Percentiles rank a stretch among this genome's conserved stretches.
Evolutionary conservation across 2,113 vertebrate genomes (phyloP).

Genomic region (Psophia crepitans): DNA sequence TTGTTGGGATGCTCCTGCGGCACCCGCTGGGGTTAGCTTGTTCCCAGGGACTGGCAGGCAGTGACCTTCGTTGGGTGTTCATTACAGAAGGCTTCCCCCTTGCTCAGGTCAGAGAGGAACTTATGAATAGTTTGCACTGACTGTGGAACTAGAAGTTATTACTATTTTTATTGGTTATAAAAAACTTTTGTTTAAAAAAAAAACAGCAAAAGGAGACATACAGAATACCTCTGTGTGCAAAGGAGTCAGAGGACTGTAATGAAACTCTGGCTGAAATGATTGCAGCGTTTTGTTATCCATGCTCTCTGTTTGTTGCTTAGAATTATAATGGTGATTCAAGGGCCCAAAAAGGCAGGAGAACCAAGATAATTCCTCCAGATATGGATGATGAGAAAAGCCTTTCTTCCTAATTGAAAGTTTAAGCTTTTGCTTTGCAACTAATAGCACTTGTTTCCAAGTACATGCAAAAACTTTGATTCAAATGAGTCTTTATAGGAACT

Average conservation of each 20-base stretch:
- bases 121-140: background rate
- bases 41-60: background rate
- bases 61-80: background rate
- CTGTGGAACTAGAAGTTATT: background rate
- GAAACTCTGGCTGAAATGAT: background rate
- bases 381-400: background rate
- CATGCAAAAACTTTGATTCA: background rate
- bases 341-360: background rate
- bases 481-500: background rate
- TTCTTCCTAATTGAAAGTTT: background rate
- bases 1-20: background rate
- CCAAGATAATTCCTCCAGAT: background rate
- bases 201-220: background rate
- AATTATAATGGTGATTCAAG: background rate
- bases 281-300: background rate
- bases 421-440: background rate
- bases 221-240: background rate
- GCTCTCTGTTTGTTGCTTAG: background rate
- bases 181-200: background rate
- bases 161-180: background rate
- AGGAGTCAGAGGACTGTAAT: background rate
- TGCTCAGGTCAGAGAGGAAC: background rate
- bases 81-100: background rate
- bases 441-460: background rate
- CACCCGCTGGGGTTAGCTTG: background rate